phyloP scores from a whole-genome alignment of 2,888 invertebrate species.

The Erebia aethiops region DNA sequence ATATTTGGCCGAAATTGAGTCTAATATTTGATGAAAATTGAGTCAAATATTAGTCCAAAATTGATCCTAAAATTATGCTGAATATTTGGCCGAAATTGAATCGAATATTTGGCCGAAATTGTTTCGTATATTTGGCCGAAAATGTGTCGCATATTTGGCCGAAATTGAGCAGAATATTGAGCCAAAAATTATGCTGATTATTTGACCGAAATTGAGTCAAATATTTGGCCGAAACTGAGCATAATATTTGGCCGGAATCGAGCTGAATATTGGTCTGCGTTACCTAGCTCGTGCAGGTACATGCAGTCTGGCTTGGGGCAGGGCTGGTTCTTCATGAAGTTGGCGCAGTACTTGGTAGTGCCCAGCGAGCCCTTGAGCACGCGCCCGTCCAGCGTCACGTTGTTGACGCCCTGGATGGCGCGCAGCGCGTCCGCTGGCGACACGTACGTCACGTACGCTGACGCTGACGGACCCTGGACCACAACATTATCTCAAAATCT shows the following conservation, averaged over 20 bases:
- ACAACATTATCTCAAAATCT: too few relatives aligned
- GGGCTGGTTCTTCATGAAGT: slow-evolving; percentile 98
- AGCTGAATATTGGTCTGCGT: not conserved
- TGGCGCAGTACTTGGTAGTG: slow-evolving; percentile 99
- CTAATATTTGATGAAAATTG: not conserved
- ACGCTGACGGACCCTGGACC: slow-evolving; percentile 89
- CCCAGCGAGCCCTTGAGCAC: slow-evolving; percentile 98
- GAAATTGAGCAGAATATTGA: not conserved
- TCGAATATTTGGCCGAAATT: not conserved
- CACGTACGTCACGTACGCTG: slow-evolving; percentile 98
- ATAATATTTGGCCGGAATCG: not conserved
- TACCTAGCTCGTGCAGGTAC: slow-evolving; percentile 99
- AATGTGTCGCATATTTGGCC: not conserved
- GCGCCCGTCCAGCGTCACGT: slow-evolving; percentile 97
- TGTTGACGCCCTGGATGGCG: slow-evolving; percentile 98
- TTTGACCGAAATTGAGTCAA: not conserved
- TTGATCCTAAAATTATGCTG: not conserved
- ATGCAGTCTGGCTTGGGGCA: slow-evolving; percentile 99
- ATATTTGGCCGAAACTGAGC: not conserved
- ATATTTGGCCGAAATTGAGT: not conserved
- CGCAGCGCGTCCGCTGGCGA: slow-evolving; percentile 95
- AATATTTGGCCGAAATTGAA: not conserved
- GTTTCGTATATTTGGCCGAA: too few relatives aligned
- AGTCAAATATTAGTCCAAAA: too few relatives aligned
- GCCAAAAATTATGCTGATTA: not conserved